phyloP scores from a whole-genome alignment of 2,888 invertebrate species.

The Drosophila nr. fundita region DNA sequence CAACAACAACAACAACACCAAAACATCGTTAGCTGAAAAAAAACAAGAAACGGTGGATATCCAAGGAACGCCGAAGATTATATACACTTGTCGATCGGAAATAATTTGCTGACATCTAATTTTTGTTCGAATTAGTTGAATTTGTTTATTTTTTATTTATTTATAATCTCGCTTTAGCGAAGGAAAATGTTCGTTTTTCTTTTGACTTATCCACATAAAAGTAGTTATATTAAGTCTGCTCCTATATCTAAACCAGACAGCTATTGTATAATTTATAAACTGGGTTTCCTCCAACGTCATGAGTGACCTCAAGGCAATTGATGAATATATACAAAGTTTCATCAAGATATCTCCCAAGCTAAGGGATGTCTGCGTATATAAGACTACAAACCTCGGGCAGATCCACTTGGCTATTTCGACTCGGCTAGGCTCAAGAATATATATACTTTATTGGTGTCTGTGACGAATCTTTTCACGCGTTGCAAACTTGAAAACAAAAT shows the following conservation, averaged over 20 bases:
- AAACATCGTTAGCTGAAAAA: conserved; percentile 3
- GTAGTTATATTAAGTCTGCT: background rate
- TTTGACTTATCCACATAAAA: background rate
- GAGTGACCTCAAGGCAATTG: no score
- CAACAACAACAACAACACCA: conserved; percentile 9
- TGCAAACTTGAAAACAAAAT: background rate
- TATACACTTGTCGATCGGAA: background rate
- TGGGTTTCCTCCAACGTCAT: no score
- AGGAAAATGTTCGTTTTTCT: background rate
- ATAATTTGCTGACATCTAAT: no score
- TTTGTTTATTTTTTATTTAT: background rate
- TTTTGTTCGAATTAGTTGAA: background rate
- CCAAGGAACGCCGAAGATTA: background rate
- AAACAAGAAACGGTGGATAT: background rate
- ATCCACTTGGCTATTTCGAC: background rate
- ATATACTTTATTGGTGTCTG: background rate
- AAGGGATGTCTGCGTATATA: background rate
- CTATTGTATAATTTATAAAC: background rate
- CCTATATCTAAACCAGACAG: background rate
- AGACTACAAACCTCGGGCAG: background rate
- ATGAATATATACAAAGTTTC: no score
- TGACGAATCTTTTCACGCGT: background rate
- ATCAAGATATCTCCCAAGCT: no score
- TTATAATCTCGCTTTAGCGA: background rate
- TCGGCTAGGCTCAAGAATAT: background rate